phyloP scores from a whole-genome alignment of 2,113 vertebrate species.

The Passer montanus region DNA sequence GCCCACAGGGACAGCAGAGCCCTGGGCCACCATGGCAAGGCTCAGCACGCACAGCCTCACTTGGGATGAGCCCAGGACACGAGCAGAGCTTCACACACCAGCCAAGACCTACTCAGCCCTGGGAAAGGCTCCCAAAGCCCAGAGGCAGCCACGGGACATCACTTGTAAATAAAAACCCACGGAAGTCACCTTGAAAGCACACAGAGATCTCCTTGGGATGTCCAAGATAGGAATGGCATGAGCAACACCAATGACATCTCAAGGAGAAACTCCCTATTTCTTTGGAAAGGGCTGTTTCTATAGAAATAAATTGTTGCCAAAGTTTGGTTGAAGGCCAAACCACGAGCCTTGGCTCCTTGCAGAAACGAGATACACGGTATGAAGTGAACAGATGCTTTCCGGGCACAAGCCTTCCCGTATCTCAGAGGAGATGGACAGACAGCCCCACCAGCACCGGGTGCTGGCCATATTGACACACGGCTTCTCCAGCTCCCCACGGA shows the following conservation, averaged over 20 bases:
- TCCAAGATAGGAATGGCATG: background rate
- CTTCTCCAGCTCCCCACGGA: rapidly evolving
- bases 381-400: background rate
- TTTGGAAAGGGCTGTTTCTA: background rate
- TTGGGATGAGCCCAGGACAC: rapidly evolving
- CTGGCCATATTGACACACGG: background rate
- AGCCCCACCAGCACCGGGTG: background rate
- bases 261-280: conserved; percentile 35
- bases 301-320: background rate
- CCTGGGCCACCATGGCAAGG: background rate
- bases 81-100: background rate
- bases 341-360: background rate
- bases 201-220: background rate
- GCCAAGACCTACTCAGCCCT: background rate
- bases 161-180: background rate
- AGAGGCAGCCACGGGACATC: background rate
- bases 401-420: background rate
- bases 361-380: background rate
- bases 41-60: rapidly evolving
- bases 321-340: conserved; percentile 9
- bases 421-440: rapidly evolving
- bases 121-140: background rate
- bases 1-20: rapidly evolving
- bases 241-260: conserved; percentile 46
- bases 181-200: conserved; percentile 8